Base-by-base conservation (phyloP, 2,113 vertebrate species). In the Noctilio leporinus region DNA sequence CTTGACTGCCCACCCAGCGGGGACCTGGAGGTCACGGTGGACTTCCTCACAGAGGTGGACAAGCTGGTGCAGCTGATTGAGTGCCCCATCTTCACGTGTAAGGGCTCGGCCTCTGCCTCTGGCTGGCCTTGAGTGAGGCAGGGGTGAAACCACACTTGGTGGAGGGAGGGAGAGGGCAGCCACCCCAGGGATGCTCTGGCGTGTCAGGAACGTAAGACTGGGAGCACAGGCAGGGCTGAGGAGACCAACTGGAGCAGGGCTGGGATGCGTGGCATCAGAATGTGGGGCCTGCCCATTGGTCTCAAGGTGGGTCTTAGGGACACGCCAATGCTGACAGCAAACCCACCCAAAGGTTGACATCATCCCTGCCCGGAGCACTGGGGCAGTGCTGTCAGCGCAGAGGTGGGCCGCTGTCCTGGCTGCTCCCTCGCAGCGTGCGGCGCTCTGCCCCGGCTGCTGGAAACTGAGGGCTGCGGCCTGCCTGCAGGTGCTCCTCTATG, bases 61-160 rank as follows among this genome's bases (percentile, higher is more conserved):
- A 99, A 99, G 95, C 98, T 99, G 97, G 99, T 99, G 16, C 99
- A 99, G 97, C 99, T 99, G 96, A 99, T 99, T 0, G 99, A 99
- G 97, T 99, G 99, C 87, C 99, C 99, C 72, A 99, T 99, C 96
- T 99, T 99, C 97, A 99, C 99, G 0, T 99, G 99, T 99, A 97
- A 99, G 99, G 72, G 51, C 35, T 59, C 4, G 1, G 16, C 6
- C 16, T 19, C 65, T 30, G 11, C 84, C 17, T 15, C 20, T 0
- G 3, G 5, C 77, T 53, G 10, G 78, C 92, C 96, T 26, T 3
- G n/a, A 2, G 89, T 4, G 12, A 35, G 30, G 26, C 30, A 10
- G 40, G 43, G 12, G 10, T 10, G 30, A 45, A 35, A 53, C 87
- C 83, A 5, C 10, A 4, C 43, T 57, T 86, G 28, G 35, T 22